Conservation (phyloP, 2,888 invertebrate species). For the Azorinus chamasolen region DNA sequence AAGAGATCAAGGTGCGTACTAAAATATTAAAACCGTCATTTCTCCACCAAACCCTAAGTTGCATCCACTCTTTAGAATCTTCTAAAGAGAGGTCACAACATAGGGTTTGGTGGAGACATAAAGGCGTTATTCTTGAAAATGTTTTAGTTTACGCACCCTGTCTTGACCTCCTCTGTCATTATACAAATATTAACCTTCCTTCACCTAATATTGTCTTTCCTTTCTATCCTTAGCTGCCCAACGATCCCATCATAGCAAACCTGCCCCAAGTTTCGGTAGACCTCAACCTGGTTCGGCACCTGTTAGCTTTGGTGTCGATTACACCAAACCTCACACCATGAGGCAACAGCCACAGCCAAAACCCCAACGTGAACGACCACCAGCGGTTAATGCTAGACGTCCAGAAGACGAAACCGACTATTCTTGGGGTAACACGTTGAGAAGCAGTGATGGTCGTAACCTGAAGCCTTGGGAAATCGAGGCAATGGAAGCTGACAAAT, state of each 20-base stretch:
- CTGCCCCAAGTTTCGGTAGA: conserved; percentile 51
- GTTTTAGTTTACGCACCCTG: no score
- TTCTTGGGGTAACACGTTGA: conserved; percentile 74
- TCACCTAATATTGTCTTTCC: conserved; percentile 3
- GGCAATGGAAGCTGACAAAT: conserved; percentile 56
- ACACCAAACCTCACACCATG: conserved; percentile 46
- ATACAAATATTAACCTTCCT: background rate
- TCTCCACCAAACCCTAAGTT: no score
- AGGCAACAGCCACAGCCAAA: conserved; percentile 35
- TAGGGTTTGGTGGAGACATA: no score
- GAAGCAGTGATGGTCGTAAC: conserved; percentile 48
- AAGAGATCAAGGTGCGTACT: no score
- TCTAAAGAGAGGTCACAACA: no score
- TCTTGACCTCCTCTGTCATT: no score
- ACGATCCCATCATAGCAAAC: conserved; percentile 38
- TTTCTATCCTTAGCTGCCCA: conserved; percentile 29
- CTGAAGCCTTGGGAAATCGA: conserved; percentile 72
- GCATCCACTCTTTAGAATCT: no score
- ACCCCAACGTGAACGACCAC: conserved; percentile 47
- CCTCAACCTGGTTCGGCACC: conserved; percentile 40
- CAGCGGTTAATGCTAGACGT: conserved; percentile 56
- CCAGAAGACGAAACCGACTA: conserved; percentile 39
- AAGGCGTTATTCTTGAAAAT: no score
- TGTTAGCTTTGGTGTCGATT: conserved; percentile 65
- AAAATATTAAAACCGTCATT: no score